Evolutionary conservation across 2,888 invertebrate genomes (phyloP).

Genomic region (Branchipolynoe longqiensis): DNA sequence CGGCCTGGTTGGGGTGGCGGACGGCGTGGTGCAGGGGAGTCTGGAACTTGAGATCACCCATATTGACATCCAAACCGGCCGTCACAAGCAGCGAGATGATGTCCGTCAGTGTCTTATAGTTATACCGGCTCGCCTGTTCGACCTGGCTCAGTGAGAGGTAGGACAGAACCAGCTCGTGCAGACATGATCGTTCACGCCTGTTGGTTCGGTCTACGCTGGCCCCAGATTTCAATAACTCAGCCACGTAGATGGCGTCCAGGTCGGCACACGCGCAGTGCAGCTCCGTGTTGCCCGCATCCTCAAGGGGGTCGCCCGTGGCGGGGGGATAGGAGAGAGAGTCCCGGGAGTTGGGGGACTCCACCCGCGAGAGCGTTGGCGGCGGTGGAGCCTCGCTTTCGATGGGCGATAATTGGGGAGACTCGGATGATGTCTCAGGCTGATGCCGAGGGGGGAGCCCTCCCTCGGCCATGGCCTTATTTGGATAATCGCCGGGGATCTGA

Average conservation of each 20-base stretch:
- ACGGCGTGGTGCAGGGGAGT: constrained; percentile 49
- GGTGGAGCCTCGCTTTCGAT: too few species aligned
- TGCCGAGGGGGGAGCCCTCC: too few species aligned
- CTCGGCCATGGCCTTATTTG: too few species aligned
- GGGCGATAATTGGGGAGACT: too few species aligned
- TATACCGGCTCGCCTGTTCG: constrained; percentile 11
- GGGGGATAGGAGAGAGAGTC: too few species aligned
- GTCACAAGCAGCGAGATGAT: neutral
- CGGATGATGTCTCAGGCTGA: too few species aligned
- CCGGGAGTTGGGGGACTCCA: too few species aligned
- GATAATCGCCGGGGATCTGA: too few species aligned
- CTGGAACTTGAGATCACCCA: constrained; percentile 24
- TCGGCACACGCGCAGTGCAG: constrained; percentile 32
- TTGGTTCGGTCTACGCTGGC: constrained; percentile 13
- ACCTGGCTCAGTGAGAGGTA: constrained; percentile 11
- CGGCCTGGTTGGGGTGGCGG: neutral
- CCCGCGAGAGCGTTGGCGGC: too few species aligned
- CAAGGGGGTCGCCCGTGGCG: too few species aligned
- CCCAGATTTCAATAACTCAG: neutral
- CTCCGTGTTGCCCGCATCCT: constrained; percentile 15
- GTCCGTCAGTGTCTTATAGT: constrained; percentile 39
- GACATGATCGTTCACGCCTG: neutral
- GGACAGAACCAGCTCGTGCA: constrained; percentile 45
- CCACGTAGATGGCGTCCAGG: neutral
- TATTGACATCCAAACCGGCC: constrained; percentile 44